phyloP scores from a whole-genome alignment of 2,888 invertebrate genomes.

The Diplolepis rosae region DNA sequence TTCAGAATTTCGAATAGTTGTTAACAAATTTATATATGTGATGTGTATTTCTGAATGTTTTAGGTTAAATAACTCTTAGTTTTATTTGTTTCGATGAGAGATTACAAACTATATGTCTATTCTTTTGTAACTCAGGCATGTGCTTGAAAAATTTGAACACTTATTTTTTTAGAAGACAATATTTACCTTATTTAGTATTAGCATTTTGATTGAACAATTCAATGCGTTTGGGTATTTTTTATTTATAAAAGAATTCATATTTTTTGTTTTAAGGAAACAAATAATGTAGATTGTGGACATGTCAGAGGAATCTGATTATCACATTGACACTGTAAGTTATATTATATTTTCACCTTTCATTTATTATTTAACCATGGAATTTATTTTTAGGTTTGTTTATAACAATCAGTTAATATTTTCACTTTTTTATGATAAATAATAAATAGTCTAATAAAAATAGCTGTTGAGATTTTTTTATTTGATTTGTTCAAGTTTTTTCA shows the following conservation, averaged over 20 bases:
- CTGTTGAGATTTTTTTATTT: no score
- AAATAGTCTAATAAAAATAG: no score
- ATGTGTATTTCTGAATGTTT: not conserved
- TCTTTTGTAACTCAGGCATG: not conserved
- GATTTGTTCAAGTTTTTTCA: no score
- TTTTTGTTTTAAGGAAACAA: not conserved
- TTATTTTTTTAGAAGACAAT: not conserved
- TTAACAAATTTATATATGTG: not conserved
- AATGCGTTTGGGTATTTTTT: not conserved
- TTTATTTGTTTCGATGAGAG: not conserved
- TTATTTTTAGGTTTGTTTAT: no score
- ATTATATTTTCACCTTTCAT: slow-evolving; percentile 18
- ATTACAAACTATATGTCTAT: not conserved
- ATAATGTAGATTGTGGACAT: slow-evolving; percentile 31
- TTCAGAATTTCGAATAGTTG: not conserved
- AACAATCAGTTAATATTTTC: no score
- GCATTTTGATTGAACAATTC: not conserved
- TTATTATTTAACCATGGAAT: slow-evolving; percentile 8
- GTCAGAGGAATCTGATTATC: slow-evolving; percentile 36
- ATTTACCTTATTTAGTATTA: not conserved
- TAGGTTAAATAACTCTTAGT: not conserved
- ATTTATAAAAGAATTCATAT: not conserved
- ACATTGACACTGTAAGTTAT: slow-evolving; percentile 37
- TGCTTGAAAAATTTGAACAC: not conserved
- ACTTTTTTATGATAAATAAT: no score